These are phyloP conservation scores for Lymantria monacha DNA, from an alignment of 2,888 invertebrate species.

Conservation along the genomic window DNA sequence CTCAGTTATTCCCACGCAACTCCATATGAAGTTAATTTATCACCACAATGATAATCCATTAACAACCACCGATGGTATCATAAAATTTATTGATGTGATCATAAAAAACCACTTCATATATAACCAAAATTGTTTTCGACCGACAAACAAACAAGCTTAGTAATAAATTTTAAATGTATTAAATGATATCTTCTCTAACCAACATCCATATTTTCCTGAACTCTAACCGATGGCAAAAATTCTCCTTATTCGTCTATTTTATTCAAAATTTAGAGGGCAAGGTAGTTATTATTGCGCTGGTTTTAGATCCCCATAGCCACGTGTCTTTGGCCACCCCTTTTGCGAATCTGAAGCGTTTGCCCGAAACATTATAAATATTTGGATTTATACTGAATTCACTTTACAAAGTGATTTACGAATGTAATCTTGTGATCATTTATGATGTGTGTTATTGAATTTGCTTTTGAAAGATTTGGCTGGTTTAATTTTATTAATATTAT, in stretches of 20 bases:
- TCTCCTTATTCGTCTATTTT: not conserved
- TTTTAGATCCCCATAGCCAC: slow-evolving; percentile 55
- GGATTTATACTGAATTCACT: slow-evolving; percentile 55
- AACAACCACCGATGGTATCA: slow-evolving; percentile 38
- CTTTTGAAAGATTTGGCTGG: not conserved
- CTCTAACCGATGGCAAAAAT: not conserved
- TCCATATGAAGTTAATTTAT: slow-evolving; percentile 25
- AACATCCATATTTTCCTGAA: slow-evolving; percentile 27
- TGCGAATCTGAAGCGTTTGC: slow-evolving; percentile 40
- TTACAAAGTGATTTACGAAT: slow-evolving; percentile 42
- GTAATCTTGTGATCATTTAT: slow-evolving; percentile 13
- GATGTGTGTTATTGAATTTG: slow-evolving; percentile 10
- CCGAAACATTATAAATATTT: slow-evolving; percentile 71
- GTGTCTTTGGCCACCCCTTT: slow-evolving; percentile 67
- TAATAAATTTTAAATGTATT: slow-evolving; percentile 77
- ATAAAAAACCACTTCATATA: slow-evolving; percentile 70
- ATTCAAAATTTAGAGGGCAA: slow-evolving; percentile 5
- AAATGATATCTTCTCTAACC: slow-evolving; percentile 56
- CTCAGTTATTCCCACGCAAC: slow-evolving; percentile 22
- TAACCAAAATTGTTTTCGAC: slow-evolving; percentile 62
- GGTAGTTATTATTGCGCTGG: slow-evolving; percentile 44
- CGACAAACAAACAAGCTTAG: slow-evolving; percentile 55
- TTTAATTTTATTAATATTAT: not conserved
- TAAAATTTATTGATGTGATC: slow-evolving; percentile 62
- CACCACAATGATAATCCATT: slow-evolving; percentile 50